A percentile compares a stretch with the other conserved stretches of the same genome.
phyloP scores from a whole-genome alignment of 2,797 vertebrate species.

The Sebastolobus alascanus region DNA sequence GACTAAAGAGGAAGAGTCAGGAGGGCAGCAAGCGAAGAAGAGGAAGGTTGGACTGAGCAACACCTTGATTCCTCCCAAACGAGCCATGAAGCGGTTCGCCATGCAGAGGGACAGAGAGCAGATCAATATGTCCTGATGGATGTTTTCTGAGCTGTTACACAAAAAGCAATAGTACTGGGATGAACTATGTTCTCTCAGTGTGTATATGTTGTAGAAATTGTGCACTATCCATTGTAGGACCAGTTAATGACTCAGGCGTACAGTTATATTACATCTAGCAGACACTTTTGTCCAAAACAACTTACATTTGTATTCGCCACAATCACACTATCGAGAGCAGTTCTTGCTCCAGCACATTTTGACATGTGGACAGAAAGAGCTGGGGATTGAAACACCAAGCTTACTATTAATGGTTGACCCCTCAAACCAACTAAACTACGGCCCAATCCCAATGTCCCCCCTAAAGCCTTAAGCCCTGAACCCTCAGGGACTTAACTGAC shows the following conservation, averaged over 20 bases:
- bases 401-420: not conserved
- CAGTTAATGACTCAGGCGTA: slow-evolving; percentile 1
- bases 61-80: slow-evolving; percentile 86
- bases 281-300: not conserved
- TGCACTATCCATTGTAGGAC: not conserved
- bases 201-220: not conserved
- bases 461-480: no score
- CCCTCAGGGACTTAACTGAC: no score
- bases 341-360: not conserved
- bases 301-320: not conserved
- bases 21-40: slow-evolving; percentile 74
- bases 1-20: slow-evolving; percentile 49
- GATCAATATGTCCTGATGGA: slow-evolving; percentile 75
- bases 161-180: slow-evolving; percentile 12
- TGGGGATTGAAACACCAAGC: not conserved
- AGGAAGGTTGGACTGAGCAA: slow-evolving; percentile 85
- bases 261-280: not conserved
- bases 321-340: not conserved
- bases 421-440: not conserved
- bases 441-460: no score
- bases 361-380: not conserved
- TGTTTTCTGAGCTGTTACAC: not conserved
- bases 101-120: slow-evolving; percentile 77
- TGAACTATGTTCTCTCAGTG: not conserved
- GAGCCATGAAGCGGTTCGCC: slow-evolving; percentile 83